phyloP scores from a whole-genome alignment of 2,888 invertebrate species.

The Hipparchia semele region DNA sequence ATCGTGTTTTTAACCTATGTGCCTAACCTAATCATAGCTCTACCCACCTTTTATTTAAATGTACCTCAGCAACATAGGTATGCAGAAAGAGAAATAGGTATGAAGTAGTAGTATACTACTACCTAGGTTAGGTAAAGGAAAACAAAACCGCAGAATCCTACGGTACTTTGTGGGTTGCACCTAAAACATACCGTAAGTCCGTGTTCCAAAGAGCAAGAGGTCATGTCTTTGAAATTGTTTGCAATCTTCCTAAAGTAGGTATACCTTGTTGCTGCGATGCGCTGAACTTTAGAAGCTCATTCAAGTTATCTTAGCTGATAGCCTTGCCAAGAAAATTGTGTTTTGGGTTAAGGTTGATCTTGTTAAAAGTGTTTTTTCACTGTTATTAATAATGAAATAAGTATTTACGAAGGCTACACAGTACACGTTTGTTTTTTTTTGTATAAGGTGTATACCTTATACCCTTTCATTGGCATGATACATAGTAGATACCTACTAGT shows the following conservation, averaged over 20 bases:
- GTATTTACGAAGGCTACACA: too few relatives aligned
- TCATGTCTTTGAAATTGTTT: slow-evolving; percentile 28
- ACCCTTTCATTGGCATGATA: too few relatives aligned
- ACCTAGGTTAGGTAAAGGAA: background rate
- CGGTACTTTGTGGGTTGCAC: slow-evolving; percentile 16
- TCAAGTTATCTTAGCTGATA: slow-evolving; percentile 3
- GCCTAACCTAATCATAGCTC: too few relatives aligned
- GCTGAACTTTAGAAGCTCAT: slow-evolving; percentile 19
- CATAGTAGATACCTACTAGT: too few relatives aligned
- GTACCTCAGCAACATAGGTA: too few relatives aligned
- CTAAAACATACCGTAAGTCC: slow-evolving; percentile 17
- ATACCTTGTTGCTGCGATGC: slow-evolving; percentile 9
- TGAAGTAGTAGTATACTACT: too few relatives aligned
- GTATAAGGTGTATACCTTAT: too few relatives aligned
- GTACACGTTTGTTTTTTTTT: too few relatives aligned
- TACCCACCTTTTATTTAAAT: too few relatives aligned
- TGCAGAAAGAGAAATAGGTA: too few relatives aligned
- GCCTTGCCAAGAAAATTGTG: slow-evolving; percentile 2
- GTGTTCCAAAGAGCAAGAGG: slow-evolving; percentile 21
- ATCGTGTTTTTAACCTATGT: too few relatives aligned
- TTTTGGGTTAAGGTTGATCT: slow-evolving; percentile 13
- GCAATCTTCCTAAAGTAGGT: slow-evolving; percentile 21
- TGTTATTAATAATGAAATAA: too few relatives aligned
- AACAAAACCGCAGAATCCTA: slow-evolving; percentile 11
- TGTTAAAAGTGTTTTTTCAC: background rate